Percentiles rank a stretch among this genome's conserved stretches.
phyloP scores from a whole-genome alignment of 2,113 vertebrate genomes.

The Protobothrops mucrosquamatus region DNA sequence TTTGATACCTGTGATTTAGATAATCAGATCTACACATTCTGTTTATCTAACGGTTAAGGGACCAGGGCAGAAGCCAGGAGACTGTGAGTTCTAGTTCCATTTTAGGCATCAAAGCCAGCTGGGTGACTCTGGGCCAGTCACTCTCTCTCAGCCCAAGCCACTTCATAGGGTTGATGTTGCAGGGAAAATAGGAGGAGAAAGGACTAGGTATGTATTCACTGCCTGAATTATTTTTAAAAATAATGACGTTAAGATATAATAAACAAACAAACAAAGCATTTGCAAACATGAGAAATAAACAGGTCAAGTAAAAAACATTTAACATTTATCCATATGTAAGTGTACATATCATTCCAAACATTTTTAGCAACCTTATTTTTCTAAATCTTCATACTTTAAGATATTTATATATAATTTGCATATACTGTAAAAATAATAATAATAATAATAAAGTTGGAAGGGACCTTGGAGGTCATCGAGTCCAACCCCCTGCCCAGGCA shows the following conservation, averaged over 20 bases:
- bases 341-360: background rate
- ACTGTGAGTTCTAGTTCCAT: background rate
- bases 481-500: too few relatives aligned
- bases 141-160: background rate
- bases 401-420: background rate
- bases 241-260: background rate
- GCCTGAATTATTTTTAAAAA: background rate
- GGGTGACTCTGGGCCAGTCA: background rate
- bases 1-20: background rate
- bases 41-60: background rate
- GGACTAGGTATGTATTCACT: background rate
- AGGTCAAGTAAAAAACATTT: background rate
- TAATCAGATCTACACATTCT: background rate
- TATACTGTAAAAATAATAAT: too few relatives aligned
- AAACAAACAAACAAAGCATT: too few relatives aligned
- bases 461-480: too few relatives aligned
- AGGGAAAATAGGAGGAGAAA: background rate
- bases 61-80: too few relatives aligned
- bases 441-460: too few relatives aligned
- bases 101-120: background rate
- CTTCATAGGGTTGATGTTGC: background rate
- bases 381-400: background rate
- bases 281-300: background rate
- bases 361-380: background rate
- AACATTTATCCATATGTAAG: background rate